Base-by-base conservation (phyloP, 2,113 vertebrate genomes). In the Hemichromis elongatus region DNA sequence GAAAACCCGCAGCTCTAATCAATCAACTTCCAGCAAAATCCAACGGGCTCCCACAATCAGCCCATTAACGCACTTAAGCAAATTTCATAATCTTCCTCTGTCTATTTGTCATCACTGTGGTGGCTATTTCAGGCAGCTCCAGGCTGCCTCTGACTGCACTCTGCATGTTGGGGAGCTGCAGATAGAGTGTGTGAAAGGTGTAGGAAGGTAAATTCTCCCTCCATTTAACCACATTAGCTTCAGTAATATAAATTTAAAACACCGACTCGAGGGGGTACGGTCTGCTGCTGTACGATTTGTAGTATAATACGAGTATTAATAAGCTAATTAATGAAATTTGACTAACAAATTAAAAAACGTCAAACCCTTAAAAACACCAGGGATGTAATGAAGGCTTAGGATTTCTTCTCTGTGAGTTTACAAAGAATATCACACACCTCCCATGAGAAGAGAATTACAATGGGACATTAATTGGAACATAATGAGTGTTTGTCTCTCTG, bases 51-150 rank as follows among this genome's bases (percentile, higher is more conserved):
- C 91, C 90, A 94, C 97, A 97, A 97, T 98, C 97, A 98, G 96
- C 95, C 97, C 96, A 97, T 98, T 98, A 98, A 97, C 97, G 95
- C 96, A 98, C 97, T 98, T 98, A 98, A 97, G 97, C 97, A 98
- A 98, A 99, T 98, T 98, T 97, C 96, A 95, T 97, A 97, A 98
- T 98, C 97, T 97, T 28, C 81, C 53, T 66, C 53, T 84, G 92
- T 93, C 91, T 97, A 96, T 97, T 98, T 96, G 95, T 97, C 97
- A 96, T 97, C 97, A 96, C 89, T 89, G 92, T 81, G 91, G 83
- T 85, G 91, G 92, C 87, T 93, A 89, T 93, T 94, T 88, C 86
- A 78, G 90, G 86, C 85, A 88, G 81, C 88, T 85, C 68, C 82
- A 63, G 77, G 77, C 89, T 18, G 47, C 80, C 54, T 80, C 84